Evolutionary conservation across 2,888 invertebrate species (phyloP).

Genomic region (Cybosia mesomella): DNA sequence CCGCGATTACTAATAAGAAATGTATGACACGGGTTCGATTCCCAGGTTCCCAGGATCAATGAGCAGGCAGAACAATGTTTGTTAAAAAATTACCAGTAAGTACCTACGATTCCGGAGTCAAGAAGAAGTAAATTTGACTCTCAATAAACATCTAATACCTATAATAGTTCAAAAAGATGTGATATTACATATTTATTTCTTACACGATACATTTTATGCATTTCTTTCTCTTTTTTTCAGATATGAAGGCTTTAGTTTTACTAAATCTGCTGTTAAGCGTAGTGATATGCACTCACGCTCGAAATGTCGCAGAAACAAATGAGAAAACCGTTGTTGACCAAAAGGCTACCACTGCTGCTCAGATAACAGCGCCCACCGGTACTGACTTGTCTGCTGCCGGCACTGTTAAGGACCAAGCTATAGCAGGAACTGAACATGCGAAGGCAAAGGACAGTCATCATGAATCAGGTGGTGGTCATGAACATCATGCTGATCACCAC

Average conservation of each 20-base stretch:
- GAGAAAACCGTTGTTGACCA: conserved; percentile 58
- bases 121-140: not conserved
- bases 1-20: not conserved
- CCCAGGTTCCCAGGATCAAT: not conserved
- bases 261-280: conserved; percentile 68
- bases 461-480: conserved; percentile 90
- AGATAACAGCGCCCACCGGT: conserved; percentile 47
- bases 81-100: not conserved
- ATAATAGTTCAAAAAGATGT: not conserved
- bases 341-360: conserved; percentile 40
- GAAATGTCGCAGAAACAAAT: conserved; percentile 67
- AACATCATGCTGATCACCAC: conserved; percentile 90
- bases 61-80: not conserved
- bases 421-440: conserved; percentile 84
- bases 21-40: not conserved
- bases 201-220: not conserved
- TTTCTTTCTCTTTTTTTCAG: conserved; percentile 45
- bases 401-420: conserved; percentile 70
- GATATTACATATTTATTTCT: conserved; percentile 13
- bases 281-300: conserved; percentile 63
- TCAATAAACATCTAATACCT: not conserved
- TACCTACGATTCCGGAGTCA: not conserved
- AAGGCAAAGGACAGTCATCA: conserved; percentile 83
- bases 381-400: conserved; percentile 53
- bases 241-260: conserved; percentile 73